A percentile compares a stretch with the other conserved stretches of the same genome.
Conservation (phyloP, 2,888 invertebrate species). For the Melinopterus prodromus region DNA sequence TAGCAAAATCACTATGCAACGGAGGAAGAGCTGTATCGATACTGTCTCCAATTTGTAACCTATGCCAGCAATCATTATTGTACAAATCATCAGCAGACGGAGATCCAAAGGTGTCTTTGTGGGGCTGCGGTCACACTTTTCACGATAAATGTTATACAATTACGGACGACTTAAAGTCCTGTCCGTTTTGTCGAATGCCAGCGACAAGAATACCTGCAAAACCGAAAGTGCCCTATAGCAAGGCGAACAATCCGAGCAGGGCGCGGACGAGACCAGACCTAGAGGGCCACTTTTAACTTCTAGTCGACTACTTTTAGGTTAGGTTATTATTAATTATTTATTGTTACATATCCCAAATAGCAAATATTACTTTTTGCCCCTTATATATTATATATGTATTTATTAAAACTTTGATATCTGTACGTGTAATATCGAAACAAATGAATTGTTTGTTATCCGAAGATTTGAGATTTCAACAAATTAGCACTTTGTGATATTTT, state of each 20-base stretch:
- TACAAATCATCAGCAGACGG: conserved; percentile 46
- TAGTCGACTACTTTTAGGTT: conserved; percentile 27
- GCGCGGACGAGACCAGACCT: conserved; percentile 53
- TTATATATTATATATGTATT: conserved; percentile 12
- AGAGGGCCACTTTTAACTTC: conserved; percentile 57
- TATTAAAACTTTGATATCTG: conserved; percentile 20
- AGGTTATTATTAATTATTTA: conserved; percentile 29
- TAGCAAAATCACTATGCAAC: conserved; percentile 53
- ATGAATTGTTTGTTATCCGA: neutral
- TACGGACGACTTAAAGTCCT: conserved; percentile 46
- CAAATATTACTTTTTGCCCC: neutral
- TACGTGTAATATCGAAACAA: neutral
- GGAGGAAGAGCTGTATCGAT: conserved; percentile 55
- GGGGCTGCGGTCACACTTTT: conserved; percentile 58
- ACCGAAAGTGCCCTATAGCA: conserved; percentile 6
- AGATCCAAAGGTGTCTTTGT: conserved; percentile 51
- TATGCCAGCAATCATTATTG: conserved; percentile 55
- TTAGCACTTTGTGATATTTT: conserved; percentile 40
- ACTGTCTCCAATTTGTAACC: conserved; percentile 51
- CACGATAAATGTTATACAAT: conserved; percentile 47
- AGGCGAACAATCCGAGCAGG: conserved; percentile 35
- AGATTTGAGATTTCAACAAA: conserved; percentile 6
- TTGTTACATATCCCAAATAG: conserved; percentile 32
- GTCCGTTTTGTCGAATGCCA: conserved; percentile 54
- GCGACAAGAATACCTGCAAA: conserved; percentile 21